phyloP scores from a whole-genome alignment of 2,113 vertebrate species.

The Anas platyrhynchos region DNA sequence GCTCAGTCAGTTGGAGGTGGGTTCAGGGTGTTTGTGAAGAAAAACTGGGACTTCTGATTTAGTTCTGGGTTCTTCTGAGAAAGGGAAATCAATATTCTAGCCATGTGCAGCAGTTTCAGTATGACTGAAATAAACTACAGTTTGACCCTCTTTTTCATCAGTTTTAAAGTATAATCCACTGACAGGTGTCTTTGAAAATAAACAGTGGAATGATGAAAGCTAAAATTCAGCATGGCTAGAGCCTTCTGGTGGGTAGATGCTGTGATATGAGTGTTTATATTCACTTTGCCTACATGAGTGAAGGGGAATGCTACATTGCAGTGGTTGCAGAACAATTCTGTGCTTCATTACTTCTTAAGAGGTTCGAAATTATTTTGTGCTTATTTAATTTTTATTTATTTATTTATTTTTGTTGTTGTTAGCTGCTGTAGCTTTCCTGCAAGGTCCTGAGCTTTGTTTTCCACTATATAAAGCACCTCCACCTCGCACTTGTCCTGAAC shows the following conservation, averaged over 20 bases:
- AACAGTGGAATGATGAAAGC: background rate
- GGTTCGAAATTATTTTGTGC: background rate
- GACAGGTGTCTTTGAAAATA: constrained; percentile 7
- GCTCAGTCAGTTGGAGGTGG: background rate
- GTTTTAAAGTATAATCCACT: background rate
- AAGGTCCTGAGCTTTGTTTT: background rate
- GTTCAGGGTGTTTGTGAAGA: background rate
- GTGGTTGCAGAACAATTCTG: background rate
- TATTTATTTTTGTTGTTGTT: background rate
- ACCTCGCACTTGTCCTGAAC: background rate
- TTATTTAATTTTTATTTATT: too few species aligned
- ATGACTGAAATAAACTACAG: background rate
- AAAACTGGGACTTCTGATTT: background rate
- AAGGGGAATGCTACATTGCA: background rate
- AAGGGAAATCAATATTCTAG: background rate
- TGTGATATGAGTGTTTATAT: background rate
- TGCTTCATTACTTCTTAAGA: background rate
- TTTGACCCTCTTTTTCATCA: background rate
- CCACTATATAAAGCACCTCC: background rate
- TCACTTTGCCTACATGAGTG: background rate
- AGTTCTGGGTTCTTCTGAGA: background rate
- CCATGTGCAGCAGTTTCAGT: background rate
- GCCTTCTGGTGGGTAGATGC: background rate
- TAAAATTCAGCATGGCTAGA: background rate
- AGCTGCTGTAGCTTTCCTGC: background rate